These are phyloP conservation scores for Brachypterus glaber DNA, from an alignment of 2,888 invertebrate species.

Conservation along the genomic window DNA sequence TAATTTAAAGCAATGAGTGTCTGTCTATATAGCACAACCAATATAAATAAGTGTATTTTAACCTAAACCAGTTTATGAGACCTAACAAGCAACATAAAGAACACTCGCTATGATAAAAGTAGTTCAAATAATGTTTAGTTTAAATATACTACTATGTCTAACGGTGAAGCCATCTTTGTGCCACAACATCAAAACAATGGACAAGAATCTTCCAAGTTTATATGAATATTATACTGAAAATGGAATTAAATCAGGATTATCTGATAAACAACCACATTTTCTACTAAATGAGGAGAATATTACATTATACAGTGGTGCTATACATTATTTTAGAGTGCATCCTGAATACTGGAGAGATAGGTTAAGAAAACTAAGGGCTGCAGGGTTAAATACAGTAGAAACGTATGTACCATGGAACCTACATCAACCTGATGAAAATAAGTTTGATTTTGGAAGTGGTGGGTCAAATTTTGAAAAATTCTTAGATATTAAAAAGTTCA, in stretches of 20 bases:
- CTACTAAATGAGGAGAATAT: conserved; percentile 37
- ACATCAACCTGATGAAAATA: conserved; percentile 66
- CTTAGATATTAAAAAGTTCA: conserved; percentile 52
- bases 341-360: conserved; percentile 69
- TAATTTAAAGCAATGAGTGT: no score
- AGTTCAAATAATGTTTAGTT: no score
- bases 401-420: conserved; percentile 81
- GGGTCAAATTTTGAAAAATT: conserved; percentile 46
- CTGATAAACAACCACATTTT: conserved; percentile 28
- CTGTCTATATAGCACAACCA: no score
- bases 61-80: no score
- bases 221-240: conserved; percentile 39
- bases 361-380: conserved; percentile 59
- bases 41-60: no score
- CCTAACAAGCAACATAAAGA: no score
- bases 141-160: no score
- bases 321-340: conserved; percentile 79
- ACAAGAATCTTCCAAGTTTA: conserved; percentile 12
- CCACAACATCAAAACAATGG: no score
- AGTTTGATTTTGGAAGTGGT: conserved; percentile 53
- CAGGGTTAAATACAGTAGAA: conserved; percentile 79
- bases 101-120: no score
- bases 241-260: conserved; percentile 28
- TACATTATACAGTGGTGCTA: conserved; percentile 44
- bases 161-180: no score